phyloP scores from a whole-genome alignment of 1,140 invertebrate species.

The Apis laboriosa region DNA sequence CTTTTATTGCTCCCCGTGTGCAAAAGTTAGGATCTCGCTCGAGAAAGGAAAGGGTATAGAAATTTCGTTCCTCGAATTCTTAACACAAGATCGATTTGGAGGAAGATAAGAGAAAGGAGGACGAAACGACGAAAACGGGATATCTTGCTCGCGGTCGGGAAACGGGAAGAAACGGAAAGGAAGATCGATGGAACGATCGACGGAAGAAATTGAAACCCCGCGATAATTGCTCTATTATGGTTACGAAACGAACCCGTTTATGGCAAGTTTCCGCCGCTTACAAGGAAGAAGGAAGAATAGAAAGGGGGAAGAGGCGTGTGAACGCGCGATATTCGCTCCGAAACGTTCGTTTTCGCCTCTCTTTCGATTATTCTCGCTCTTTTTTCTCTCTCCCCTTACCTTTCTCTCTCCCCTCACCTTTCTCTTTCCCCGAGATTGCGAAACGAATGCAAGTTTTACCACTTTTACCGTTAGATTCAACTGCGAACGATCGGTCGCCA shows the following conservation, averaged over 20 bases:
- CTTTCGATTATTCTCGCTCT: not conserved
- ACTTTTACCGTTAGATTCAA: constrained; percentile 6
- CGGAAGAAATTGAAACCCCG: constrained; percentile 17
- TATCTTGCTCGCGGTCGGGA: not conserved
- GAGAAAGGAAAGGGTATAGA: not conserved
- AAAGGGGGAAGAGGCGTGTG: constrained; percentile 22
- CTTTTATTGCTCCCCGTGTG: constrained; percentile 11
- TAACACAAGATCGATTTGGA: too few relatives aligned
- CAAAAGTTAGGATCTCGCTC: not conserved
- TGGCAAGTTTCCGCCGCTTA: constrained; percentile 23
- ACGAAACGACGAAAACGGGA: not conserved
- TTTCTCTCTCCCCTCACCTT: constrained; percentile 10
- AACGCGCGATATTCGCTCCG: constrained; percentile 27
- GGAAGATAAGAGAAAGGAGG: not conserved
- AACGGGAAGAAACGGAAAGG: not conserved
- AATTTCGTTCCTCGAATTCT: not conserved
- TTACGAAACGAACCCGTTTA: constrained; percentile 64
- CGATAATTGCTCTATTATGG: constrained; percentile 54
- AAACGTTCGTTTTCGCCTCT: constrained; percentile 28
- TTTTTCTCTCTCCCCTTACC: not conserved
- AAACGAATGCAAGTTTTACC: not conserved
- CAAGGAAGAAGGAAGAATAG: constrained; percentile 34
- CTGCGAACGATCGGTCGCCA: not conserved
- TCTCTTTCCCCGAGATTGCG: constrained; percentile 21
- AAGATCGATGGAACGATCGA: not conserved